Percentiles rank a stretch among this genome's conserved stretches.
Evolutionary conservation across 2,797 vertebrate genomes (phyloP).

Genomic region (Kryptolebias ocellatus): DNA sequence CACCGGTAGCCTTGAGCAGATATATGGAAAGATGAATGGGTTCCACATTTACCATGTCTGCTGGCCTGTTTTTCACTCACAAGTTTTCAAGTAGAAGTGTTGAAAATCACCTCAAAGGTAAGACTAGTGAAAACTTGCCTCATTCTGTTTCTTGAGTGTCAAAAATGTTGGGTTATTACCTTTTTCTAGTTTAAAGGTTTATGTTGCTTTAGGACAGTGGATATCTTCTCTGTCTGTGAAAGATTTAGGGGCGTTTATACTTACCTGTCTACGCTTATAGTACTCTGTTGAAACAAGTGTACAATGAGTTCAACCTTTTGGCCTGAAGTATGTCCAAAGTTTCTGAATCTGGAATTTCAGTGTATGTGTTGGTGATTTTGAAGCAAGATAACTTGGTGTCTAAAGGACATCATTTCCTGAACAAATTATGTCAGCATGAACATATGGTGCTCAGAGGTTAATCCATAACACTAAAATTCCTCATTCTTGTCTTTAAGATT

Average conservation of each 20-base stretch:
- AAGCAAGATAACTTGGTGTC: neutral
- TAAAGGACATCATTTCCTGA: slow-evolving; percentile 7
- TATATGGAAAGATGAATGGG: neutral
- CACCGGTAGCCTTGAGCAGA: slow-evolving; percentile 5
- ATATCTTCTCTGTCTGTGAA: slow-evolving; percentile 35
- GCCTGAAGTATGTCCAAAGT: slow-evolving; percentile 19
- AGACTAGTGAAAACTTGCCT: slow-evolving; percentile 63
- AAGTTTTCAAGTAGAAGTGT: slow-evolving; percentile 32
- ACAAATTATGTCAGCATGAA: neutral
- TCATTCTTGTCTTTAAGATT: neutral
- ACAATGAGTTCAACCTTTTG: slow-evolving; percentile 6
- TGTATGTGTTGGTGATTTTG: slow-evolving; percentile 17
- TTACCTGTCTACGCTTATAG: slow-evolving; percentile 22
- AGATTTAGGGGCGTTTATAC: slow-evolving; percentile 34
- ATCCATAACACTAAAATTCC: neutral
- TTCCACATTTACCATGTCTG: slow-evolving; percentile 8
- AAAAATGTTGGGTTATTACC: slow-evolving; percentile 37
- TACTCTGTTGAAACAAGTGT: slow-evolving; percentile 33
- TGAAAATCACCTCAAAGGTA: slow-evolving; percentile 44
- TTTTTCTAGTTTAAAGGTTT: slow-evolving; percentile 35
- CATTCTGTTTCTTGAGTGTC: slow-evolving; percentile 12
- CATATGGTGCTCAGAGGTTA: neutral
- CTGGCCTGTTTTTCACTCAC: slow-evolving; percentile 23
- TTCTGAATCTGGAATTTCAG: neutral
- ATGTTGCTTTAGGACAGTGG: slow-evolving; percentile 46